These are phyloP conservation scores for Elephantulus edwardii DNA, from an alignment of 2,113 vertebrate genomes.

Conservation along the genomic window DNA sequence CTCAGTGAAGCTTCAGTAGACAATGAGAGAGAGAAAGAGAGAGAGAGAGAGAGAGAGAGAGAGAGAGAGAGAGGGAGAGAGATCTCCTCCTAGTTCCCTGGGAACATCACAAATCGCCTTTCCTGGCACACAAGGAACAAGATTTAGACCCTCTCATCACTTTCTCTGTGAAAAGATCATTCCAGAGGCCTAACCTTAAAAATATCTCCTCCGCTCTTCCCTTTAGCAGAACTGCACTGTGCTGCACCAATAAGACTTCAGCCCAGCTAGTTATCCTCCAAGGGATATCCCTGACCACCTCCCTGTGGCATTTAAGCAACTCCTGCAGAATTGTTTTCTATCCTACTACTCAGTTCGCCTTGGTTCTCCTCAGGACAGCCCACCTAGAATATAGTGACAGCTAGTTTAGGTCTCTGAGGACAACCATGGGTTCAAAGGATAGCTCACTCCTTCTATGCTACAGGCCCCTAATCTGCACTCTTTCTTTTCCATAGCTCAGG, in stretches of 20 bases:
- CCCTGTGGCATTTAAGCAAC: neutral
- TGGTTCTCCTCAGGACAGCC: neutral
- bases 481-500: neutral
- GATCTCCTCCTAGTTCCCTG: no score
- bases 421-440: neutral
- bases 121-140: neutral
- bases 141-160: neutral
- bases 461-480: no score
- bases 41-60: rapidly evolving
- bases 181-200: neutral
- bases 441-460: rapidly evolving
- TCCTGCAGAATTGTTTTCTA: neutral
- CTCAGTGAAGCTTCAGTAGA: neutral
- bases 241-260: neutral
- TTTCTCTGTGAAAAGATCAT: neutral
- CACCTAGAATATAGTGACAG: neutral
- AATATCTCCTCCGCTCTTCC: neutral
- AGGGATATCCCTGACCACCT: neutral
- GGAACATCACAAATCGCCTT: neutral
- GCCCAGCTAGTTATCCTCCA: rapidly evolving
- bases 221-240: neutral
- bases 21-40: rapidly evolving
- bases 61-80: rapidly evolving
- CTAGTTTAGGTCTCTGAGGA: neutral
- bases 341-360: neutral